Percentiles rank a stretch among this genome's conserved stretches.
Evolutionary conservation across 2,797 vertebrate genomes (phyloP).

Genomic region (Notamacropus eugenii): DNA sequence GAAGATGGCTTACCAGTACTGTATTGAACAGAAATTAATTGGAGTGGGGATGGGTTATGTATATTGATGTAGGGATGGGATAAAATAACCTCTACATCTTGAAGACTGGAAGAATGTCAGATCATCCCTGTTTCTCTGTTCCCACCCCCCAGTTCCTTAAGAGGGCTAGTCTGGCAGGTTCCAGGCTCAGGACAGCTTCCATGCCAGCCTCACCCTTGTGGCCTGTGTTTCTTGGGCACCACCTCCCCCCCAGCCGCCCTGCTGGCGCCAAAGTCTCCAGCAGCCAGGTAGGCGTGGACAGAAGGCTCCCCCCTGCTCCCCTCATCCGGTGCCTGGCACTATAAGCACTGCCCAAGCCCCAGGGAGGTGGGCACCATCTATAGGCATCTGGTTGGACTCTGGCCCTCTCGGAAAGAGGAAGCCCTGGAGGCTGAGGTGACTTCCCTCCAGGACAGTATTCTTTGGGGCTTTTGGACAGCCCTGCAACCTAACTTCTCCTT

Average conservation of each 20-base stretch:
- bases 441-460: conserved; percentile 62
- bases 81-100: not conserved
- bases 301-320: conserved; percentile 31
- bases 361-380: conserved; percentile 22
- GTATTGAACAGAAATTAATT: not conserved
- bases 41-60: conserved; percentile 36
- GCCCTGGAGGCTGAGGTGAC: not conserved
- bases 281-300: conserved; percentile 45
- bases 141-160: not conserved
- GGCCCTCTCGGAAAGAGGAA: not conserved
- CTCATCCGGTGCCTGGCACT: conserved; percentile 29
- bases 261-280: conserved; percentile 71
- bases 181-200: conserved; percentile 50
- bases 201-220: conserved; percentile 76
- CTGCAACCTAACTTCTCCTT: conserved; percentile 76
- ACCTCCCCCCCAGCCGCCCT: conserved; percentile 73
- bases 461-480: conserved; percentile 74
- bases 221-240: conserved; percentile 67
- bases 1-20: not conserved
- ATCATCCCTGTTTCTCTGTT: not conserved
- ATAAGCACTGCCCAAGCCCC: conserved; percentile 28
- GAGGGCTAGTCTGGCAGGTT: conserved; percentile 76
- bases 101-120: not conserved
- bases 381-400: conserved; percentile 4
- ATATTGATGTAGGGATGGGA: not conserved